Conservation (phyloP, 2,888 invertebrate genomes). For the Drosophila nr. perissopoda region DNA sequence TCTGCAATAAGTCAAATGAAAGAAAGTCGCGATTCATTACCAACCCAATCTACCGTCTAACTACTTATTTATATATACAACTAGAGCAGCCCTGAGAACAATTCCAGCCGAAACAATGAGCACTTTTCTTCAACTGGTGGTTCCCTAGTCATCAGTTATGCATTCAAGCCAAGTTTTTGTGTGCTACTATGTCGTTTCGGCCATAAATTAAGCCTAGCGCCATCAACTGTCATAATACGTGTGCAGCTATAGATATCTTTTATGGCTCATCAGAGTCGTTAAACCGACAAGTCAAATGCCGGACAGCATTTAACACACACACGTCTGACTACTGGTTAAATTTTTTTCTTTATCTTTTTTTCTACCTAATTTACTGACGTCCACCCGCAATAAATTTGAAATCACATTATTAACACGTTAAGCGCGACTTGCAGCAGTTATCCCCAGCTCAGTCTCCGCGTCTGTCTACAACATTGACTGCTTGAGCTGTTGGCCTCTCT, state of each 20-base stretch:
- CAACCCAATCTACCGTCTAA: slow-evolving; percentile 8
- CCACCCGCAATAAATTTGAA: slow-evolving; percentile 77
- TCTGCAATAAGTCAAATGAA: slow-evolving; percentile 85
- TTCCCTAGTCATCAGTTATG: slow-evolving; percentile 58
- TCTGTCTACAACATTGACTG: slow-evolving; percentile 4
- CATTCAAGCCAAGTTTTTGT: slow-evolving; percentile 55
- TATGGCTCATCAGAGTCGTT: slow-evolving; percentile 70
- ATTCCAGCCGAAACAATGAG: slow-evolving; percentile 42
- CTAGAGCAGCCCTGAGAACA: slow-evolving; percentile 53
- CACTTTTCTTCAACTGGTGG: slow-evolving; percentile 5
- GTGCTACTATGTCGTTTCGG: slow-evolving; percentile 65
- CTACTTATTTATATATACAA: slow-evolving; percentile 19
- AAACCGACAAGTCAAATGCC: slow-evolving; percentile 47
- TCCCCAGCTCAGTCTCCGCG: slow-evolving; percentile 3
- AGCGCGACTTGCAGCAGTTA: slow-evolving; percentile 58
- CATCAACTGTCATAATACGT: slow-evolving; percentile 70
- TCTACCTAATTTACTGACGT: slow-evolving; percentile 69
- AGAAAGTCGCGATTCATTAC: slow-evolving; percentile 51
- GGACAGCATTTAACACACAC: slow-evolving; percentile 37
- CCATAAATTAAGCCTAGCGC: slow-evolving; percentile 73
- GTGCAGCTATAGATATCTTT: slow-evolving; percentile 65
- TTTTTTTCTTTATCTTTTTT: slow-evolving; percentile 19
- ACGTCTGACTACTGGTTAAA: slow-evolving; percentile 26
- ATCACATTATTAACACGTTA: slow-evolving; percentile 78
- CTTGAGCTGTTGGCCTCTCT: slow-evolving; percentile 23